Conservation (phyloP, 2,113 vertebrate genomes). For the Ailurus styani region DNA sequence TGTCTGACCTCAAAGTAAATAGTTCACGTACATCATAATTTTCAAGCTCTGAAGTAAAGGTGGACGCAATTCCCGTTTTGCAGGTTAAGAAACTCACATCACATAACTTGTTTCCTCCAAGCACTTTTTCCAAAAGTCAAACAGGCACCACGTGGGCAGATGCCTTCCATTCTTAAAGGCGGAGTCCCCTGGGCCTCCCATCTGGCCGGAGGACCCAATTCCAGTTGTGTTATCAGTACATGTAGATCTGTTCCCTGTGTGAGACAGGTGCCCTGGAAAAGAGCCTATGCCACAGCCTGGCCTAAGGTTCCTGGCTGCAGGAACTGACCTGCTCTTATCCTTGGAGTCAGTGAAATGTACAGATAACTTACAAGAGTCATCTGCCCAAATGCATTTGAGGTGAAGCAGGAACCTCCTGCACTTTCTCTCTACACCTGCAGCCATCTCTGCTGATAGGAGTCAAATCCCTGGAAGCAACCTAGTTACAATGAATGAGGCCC, state of each 20-base stretch:
- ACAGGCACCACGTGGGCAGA: not conserved
- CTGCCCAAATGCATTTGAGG: not conserved
- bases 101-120: not conserved
- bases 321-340: not conserved
- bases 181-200: not conserved
- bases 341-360: not conserved
- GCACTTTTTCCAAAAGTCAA: not conserved
- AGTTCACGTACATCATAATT: not conserved
- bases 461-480: not conserved
- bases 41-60: not conserved
- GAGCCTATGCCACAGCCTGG: not conserved
- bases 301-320: not conserved
- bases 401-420: not conserved
- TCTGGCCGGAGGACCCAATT: not conserved
- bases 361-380: constrained; percentile 6
- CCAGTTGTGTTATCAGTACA: not conserved
- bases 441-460: not conserved
- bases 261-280: not conserved
- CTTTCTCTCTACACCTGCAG: not conserved
- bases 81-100: not conserved
- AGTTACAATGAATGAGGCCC: not conserved
- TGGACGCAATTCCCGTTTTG: not conserved
- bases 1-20: not conserved
- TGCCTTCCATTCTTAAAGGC: not conserved
- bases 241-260: not conserved